These are phyloP conservation scores for Epinotia ramella DNA, from an alignment of 2,888 invertebrate genomes.

Conservation along the genomic window DNA sequence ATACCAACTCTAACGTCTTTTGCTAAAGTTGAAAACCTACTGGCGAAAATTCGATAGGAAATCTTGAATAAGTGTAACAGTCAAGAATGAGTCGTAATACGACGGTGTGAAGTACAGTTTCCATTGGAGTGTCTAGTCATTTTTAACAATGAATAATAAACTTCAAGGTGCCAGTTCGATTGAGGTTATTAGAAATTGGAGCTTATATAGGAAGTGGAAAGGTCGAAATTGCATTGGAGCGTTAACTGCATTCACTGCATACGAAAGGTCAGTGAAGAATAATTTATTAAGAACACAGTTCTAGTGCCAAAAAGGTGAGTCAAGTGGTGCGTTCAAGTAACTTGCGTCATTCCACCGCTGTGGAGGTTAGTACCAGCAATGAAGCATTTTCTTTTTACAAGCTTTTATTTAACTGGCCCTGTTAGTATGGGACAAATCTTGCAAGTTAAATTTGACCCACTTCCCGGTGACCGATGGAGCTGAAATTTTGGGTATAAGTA, in stretches of 20 bases:
- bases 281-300: conserved; percentile 6
- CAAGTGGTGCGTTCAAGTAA: neutral
- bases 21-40: neutral
- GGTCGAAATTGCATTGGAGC: neutral
- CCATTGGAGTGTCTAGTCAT: conserved; percentile 6
- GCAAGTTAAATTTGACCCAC: too few species aligned
- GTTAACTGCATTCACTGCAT: conserved; percentile 16
- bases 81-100: conserved; percentile 24
- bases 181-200: neutral
- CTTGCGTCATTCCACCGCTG: neutral
- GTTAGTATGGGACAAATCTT: too few species aligned
- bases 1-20: conserved; percentile 9
- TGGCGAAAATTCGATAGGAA: neutral
- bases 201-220: neutral
- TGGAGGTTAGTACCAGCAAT: neutral
- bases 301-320: neutral
- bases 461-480: too few species aligned
- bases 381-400: neutral
- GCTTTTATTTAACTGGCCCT: too few species aligned
- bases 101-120: conserved; percentile 4
- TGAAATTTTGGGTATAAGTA: too few species aligned
- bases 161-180: conserved; percentile 9
- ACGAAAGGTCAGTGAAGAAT: conserved; percentile 24
- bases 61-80: conserved; percentile 15
- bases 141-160: conserved; percentile 24